Percentiles rank a stretch among this genome's conserved stretches.
Conservation (phyloP, 2,888 invertebrate species). For the Andrena fulva region DNA sequence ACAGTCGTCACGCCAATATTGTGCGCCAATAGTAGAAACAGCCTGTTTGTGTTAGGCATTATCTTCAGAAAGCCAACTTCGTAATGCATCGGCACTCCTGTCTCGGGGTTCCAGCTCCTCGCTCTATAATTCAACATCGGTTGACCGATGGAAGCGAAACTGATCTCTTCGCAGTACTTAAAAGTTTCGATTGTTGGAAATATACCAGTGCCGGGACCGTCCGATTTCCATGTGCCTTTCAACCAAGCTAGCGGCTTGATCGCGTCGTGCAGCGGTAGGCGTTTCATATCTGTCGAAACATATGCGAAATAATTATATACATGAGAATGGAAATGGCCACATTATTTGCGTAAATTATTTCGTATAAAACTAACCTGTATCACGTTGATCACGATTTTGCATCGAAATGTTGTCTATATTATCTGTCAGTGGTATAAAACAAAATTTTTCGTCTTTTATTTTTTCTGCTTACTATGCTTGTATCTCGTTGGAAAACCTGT, state of each 20-base stretch:
- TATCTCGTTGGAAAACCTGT: not conserved
- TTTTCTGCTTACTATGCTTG: too few species aligned
- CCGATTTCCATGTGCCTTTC: slow-evolving; percentile 87
- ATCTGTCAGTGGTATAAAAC: not conserved
- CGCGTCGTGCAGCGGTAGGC: slow-evolving; percentile 84
- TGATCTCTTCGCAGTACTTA: slow-evolving; percentile 86
- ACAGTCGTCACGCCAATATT: slow-evolving; percentile 88
- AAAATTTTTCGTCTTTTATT: too few species aligned
- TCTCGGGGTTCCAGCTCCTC: slow-evolving; percentile 86
- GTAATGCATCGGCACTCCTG: slow-evolving; percentile 87
- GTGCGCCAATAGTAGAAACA: slow-evolving; percentile 87
- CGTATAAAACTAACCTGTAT: slow-evolving; percentile 18
- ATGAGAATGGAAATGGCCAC: not conserved
- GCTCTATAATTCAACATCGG: slow-evolving; percentile 87
- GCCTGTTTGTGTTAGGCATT: slow-evolving; percentile 86
- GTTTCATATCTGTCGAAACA: slow-evolving; percentile 67
- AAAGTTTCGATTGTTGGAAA: slow-evolving; percentile 87
- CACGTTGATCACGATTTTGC: not conserved
- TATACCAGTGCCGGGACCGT: slow-evolving; percentile 85
- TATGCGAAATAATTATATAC: not conserved
- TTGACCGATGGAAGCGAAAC: slow-evolving; percentile 87
- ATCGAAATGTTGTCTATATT: not conserved
- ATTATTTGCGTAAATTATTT: slow-evolving; percentile 5
- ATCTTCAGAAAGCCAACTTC: slow-evolving; percentile 88
- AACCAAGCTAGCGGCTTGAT: slow-evolving; percentile 87